Evolutionary conservation across 2,797 vertebrate genomes (phyloP), one percentile per base, ranked within the genome.

Genomic region (Etheostoma perlongum): DNA sequence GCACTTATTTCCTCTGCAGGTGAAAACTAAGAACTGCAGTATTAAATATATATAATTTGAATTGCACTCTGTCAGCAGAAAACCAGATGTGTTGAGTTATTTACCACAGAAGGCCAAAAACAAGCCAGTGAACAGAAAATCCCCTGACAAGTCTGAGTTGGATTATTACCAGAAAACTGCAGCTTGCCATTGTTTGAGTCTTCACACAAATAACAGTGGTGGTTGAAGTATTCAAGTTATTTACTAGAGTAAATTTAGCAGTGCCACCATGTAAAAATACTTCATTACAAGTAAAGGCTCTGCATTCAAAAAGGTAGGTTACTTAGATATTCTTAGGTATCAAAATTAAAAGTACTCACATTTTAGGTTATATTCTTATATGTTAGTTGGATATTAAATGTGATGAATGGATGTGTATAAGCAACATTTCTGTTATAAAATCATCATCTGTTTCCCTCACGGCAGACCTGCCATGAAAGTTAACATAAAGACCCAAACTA

Each of bases 21-120:
- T 42, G 14, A 14, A 44, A 59, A 64, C 25, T 54, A 64, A 83
- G 53, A 67, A 48, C 71, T 60, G 55, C 60, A 61, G 23, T 14
- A 19, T 70, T 78, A 63, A 74, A 65, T 14, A 76, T 52, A 54
- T 61, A 65, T 81, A 76, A 76, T 85, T 71, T 81, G 58, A 78
- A 63, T 60, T 11, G 52, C 19, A 21, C 48, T n/a, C 12, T 49
- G 62, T 68, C 69, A 70, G 33, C 51, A 47, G 46, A 21, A 23
- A 13, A 54, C 4, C 27, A 25, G 30, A 73, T 5, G 36, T 52
- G 66, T 51, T 46, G 36, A 61, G 25, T 49, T 58, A 13, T 74
- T 82, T 23, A 46, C 40, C 51, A 57, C 44, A 59, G 53, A 42
- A 57, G 25, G 53, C 25, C 19, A 61, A 82, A 67, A 30, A 15